Base-by-base conservation (phyloP, 92 coral and sea anemone species). In the Phenganax stokvisi region DNA sequence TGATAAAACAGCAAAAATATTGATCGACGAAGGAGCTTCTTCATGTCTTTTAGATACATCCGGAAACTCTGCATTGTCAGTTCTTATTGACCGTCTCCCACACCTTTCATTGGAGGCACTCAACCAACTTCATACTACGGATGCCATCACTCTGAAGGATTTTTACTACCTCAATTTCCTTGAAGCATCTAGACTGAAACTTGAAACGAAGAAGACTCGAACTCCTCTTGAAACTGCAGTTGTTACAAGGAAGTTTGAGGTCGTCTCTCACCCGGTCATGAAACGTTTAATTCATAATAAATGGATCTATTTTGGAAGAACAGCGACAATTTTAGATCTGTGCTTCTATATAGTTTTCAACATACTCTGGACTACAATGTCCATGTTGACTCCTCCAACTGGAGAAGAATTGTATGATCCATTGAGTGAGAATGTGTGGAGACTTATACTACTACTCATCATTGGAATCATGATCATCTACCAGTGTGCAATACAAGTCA, bases 151-250 rank as follows among this genome's bases (percentile, higher is more conserved):
- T 53, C 47, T 63, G 74, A 63, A 79, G 57, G 83, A 79, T n/a
- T 65, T 28, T 63, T 79, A 79, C 74, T 54, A 63, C 74, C 51
- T 79, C 54, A 79, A 79, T 56, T 52, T 79, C 73, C 69, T 79
- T 9, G 83, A 79, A 25, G 74, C 74, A 27, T 91, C 92, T 54
- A 85, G 91, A 20, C 80, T 91, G 89, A 94, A 85, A 88, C 82
- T 88, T 81, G 97, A 96, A 69, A 90, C 97, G 57, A 91, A 96
- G 66, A 89, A 87, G 81, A 91, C 97, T 59, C 83, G 85, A 71
- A 57, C 86, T 70, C 83, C 83, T 12, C 83, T 79, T 17, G 83
- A 79, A 57, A 79, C 74, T 17, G 83, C 83, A 8, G 83, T 79
- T 12, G 61, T 54, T 10, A 79, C 83, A 54, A 51, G 83, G n/a